These are phyloP conservation scores for Distichodus sexfasciatus DNA, from an alignment of 2,797 vertebrate species.

Conservation along the genomic window DNA sequence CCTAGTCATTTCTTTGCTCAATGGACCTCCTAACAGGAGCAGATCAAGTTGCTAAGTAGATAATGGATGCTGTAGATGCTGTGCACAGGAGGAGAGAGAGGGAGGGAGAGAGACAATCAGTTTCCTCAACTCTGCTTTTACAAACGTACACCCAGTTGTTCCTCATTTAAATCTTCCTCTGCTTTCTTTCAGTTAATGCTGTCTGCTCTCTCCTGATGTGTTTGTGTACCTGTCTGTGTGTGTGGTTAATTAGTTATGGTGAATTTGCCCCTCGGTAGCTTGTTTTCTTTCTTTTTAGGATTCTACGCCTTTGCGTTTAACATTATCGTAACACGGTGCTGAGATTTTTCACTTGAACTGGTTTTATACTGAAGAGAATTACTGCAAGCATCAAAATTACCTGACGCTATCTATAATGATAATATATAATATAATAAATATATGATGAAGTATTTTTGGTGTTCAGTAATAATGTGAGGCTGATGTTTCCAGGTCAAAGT, in stretches of 20 bases:
- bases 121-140: not conserved
- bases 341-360: no score
- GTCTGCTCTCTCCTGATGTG: not conserved
- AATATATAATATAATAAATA: not conserved
- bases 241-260: no score
- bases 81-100: not conserved
- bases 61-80: constrained; percentile 5
- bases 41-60: constrained; percentile 18
- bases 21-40: constrained; percentile 22
- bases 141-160: not conserved
- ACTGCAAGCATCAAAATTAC: no score
- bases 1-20: constrained; percentile 41
- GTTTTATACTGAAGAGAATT: no score
- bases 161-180: not conserved
- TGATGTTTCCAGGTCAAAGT: constrained; percentile 85
- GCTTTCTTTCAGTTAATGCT: not conserved
- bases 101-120: not conserved
- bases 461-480: constrained; percentile 34
- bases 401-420: not conserved
- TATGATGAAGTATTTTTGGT: no score
- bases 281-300: no score
- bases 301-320: no score
- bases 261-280: no score
- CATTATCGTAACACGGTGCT: no score
- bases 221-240: not conserved